These are phyloP conservation scores for Drosophila repletoides DNA, from an alignment of 1,140 invertebrate species.

Conservation along the genomic window DNA sequence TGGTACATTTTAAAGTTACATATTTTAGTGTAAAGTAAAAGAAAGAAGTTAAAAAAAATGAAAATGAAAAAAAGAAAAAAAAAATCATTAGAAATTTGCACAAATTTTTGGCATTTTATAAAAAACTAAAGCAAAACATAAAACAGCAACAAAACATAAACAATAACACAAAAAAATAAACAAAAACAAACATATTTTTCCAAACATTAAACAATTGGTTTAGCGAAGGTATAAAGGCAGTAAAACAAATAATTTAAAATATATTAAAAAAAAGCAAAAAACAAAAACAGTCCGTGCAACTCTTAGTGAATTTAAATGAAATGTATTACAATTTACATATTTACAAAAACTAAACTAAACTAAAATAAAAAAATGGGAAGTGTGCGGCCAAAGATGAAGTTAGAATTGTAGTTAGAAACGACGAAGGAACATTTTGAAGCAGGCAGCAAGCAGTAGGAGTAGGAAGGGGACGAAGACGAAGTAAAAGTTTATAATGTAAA, in stretches of 20 bases:
- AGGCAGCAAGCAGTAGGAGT: constrained; percentile 15
- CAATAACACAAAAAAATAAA: constrained; percentile 43
- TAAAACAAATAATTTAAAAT: constrained; percentile 30
- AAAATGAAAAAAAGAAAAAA: constrained; percentile 30
- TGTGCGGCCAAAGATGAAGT: constrained; percentile 72
- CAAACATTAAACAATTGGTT: constrained; percentile 62
- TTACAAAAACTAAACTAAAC: constrained; percentile 53
- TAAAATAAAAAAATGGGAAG: constrained; percentile 29
- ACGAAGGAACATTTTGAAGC: constrained; percentile 14
- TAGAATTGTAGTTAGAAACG: constrained; percentile 66
- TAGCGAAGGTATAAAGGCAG: constrained; percentile 63
- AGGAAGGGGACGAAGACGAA: constrained; percentile 9
- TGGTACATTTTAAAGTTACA: constrained; percentile 74
- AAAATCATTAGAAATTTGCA: constrained; percentile 75
- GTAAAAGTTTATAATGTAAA: constrained; percentile 41
- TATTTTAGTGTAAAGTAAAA: constrained; percentile 69
- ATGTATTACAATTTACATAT: constrained; percentile 61
- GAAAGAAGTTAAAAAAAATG: constrained; percentile 1
- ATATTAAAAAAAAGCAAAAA: constrained; percentile 5
- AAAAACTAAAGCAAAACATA: constrained; percentile 50
- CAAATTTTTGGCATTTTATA: constrained; percentile 80
- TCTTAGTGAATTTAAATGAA: constrained; percentile 75
- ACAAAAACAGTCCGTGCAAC: constrained; percentile 70
- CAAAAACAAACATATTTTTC: constrained; percentile 64
- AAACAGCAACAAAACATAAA: constrained; percentile 53